Evolutionary conservation across 2,888 invertebrate species (phyloP), one percentile per base, ranked within the genome.

Genomic region (Lissocephala sabroskyi): DNA sequence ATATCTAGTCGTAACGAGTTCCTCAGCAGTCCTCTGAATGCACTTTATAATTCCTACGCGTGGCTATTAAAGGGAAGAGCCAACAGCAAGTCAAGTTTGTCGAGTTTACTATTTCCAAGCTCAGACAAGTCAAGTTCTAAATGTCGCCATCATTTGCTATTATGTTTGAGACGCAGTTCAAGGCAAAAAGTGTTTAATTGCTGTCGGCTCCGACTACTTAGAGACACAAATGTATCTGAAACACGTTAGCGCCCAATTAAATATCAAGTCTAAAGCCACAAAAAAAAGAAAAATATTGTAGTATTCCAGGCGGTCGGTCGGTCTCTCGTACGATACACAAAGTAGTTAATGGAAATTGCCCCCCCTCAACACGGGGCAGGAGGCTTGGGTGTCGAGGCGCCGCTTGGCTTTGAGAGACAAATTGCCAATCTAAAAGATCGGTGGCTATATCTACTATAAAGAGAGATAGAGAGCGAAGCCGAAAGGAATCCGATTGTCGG

Each of bases 181-280:
- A 81, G 80, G 80, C 64, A 59, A 81, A 61, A 49, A 73, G 58
- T 57, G 49, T 71, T 79, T 79, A 80, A 81, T 79, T 73, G 62
- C 74, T 37, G 32, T 29, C 45, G 46, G 46, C 50, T 28, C 47
- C 50, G 49, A 59, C 68, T 68, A 39, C 61, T 64, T 52, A 62
- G 74, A 68, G 67, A 67, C 68, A 67, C 66, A 67, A 67, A 67
- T 67, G 73, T 67, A 65, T 70, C 66, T 73, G 49, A 76, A 76
- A 70, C 68, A 70, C 73, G 77, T 73, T 76, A 73, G 65, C 62
- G 65, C 76, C 73, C 76, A 68, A 70, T 76, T 70, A 76, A 68
- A 60, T 64, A 56, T 41, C 19, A 30, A 46, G 45, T 59, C 58
- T 56, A 62, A 54, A 58, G 62, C 68, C 54, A 49, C 54, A 56